A percentile compares a stretch with the other conserved stretches of the same genome.
Evolutionary conservation across 2,113 vertebrate genomes (phyloP).

Genomic region (Embiotoca jacksoni): DNA sequence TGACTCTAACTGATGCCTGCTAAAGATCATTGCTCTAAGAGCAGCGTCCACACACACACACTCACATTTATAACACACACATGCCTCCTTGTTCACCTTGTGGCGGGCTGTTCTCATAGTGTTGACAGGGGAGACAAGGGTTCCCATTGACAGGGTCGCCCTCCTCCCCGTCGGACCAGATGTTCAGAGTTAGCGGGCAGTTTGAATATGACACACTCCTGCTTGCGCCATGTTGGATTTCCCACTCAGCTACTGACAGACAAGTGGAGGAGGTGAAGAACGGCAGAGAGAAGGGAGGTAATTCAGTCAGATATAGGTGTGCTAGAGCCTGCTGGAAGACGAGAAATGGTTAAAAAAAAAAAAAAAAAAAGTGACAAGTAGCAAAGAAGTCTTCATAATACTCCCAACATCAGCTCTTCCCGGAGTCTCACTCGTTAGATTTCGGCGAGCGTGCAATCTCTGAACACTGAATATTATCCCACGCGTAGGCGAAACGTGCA

Average conservation of each 20-base stretch:
- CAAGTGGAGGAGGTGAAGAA: constrained; percentile 31
- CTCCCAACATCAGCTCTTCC: constrained; percentile 14
- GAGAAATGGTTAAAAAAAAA: neutral
- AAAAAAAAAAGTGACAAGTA: neutral
- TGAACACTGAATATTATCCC: constrained; percentile 31
- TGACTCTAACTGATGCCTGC: constrained; percentile 36
- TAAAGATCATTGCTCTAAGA: constrained; percentile 37
- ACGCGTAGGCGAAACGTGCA: constrained; percentile 45
- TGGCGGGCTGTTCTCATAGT: constrained; percentile 47
- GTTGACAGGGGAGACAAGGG: constrained; percentile 75
- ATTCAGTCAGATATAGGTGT: neutral
- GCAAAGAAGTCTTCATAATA: neutral
- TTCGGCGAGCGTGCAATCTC: constrained; percentile 8
- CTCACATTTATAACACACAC: constrained; percentile 54
- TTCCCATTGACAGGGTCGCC: constrained; percentile 74
- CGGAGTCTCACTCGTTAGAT: constrained; percentile 23
- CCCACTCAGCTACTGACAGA: constrained; percentile 35
- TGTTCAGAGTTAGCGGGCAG: constrained; percentile 79
- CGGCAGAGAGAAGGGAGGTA: neutral
- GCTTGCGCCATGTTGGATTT: constrained; percentile 67
- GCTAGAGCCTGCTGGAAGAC: neutral
- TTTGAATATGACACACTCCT: constrained; percentile 74
- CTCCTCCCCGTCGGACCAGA: constrained; percentile 70
- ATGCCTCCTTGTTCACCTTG: constrained; percentile 73
- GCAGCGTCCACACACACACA: constrained; percentile 19